phyloP scores from a whole-genome alignment of 1,140 invertebrate genomes.

The Papilio machaon region DNA sequence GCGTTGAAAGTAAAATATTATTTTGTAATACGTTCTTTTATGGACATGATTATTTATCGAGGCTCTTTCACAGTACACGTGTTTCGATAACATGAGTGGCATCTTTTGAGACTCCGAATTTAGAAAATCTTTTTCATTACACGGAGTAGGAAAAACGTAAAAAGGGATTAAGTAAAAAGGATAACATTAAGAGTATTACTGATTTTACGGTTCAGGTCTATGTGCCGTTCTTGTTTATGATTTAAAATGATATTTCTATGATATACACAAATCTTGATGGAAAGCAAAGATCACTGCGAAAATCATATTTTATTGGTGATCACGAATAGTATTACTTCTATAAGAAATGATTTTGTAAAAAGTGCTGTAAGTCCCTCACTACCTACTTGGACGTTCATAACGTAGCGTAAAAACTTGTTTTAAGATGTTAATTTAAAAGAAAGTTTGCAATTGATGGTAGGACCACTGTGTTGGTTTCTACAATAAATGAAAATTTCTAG shows the following conservation, averaged over 20 bases:
- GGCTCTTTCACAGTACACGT: conserved; percentile 12
- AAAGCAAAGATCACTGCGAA: too few relatives aligned
- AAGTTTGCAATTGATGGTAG: too few relatives aligned
- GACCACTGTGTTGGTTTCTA: too few relatives aligned
- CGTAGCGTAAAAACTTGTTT: too few relatives aligned
- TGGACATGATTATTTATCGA: conserved; percentile 20
- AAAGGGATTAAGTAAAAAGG: conserved; percentile 13
- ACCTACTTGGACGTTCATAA: too few relatives aligned
- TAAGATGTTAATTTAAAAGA: too few relatives aligned
- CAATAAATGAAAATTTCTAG: too few relatives aligned
- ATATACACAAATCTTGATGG: too few relatives aligned
- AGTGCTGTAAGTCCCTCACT: too few relatives aligned
- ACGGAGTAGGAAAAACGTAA: conserved; percentile 7
- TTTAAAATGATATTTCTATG: not conserved
- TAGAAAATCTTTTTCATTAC: conserved; percentile 24
- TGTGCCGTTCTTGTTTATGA: not conserved
- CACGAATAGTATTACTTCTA: too few relatives aligned
- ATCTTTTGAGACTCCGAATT: conserved; percentile 19
- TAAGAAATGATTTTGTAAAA: too few relatives aligned
- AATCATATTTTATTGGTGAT: too few relatives aligned
- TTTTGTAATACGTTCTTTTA: conserved; percentile 23
- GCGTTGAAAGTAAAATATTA: conserved; percentile 17
- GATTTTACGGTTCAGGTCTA: not conserved
- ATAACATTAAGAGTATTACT: not conserved
- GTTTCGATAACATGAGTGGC: conserved; percentile 25